Conservation (phyloP, 2,888 invertebrate genomes). For the Gymnosoma rotundatum region DNA sequence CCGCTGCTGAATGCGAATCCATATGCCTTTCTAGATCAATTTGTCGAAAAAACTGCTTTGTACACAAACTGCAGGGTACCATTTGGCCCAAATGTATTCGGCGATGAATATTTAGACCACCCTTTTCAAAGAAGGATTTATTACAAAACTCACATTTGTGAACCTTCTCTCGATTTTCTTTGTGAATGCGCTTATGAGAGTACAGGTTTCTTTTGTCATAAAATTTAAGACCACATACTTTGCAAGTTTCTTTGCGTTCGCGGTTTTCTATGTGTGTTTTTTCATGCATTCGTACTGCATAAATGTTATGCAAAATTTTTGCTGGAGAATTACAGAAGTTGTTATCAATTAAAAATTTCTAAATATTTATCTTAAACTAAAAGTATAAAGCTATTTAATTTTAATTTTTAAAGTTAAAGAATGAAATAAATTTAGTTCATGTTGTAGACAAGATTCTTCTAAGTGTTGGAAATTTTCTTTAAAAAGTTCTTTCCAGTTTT, state of each 20-base stretch:
- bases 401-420: too few relatives aligned
- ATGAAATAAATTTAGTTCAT: too few relatives aligned
- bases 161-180: slow-evolving; percentile 59
- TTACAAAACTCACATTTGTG: slow-evolving; percentile 64
- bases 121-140: slow-evolving; percentile 55
- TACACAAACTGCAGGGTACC: slow-evolving; percentile 56
- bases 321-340: slow-evolving; percentile 25
- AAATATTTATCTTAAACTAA: neutral
- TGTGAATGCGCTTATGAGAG: slow-evolving; percentile 52
- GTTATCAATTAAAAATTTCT: neutral
- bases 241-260: slow-evolving; percentile 50
- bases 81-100: slow-evolving; percentile 63
- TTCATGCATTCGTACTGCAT: slow-evolving; percentile 56
- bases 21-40: slow-evolving; percentile 59
- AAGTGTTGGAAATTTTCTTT: too few relatives aligned
- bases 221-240: slow-evolving; percentile 57
- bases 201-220: slow-evolving; percentile 37
- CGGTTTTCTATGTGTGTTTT: slow-evolving; percentile 57
- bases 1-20: slow-evolving; percentile 49
- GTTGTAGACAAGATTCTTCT: too few relatives aligned
- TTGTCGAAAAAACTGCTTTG: slow-evolving; percentile 57
- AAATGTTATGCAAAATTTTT: slow-evolving; percentile 50
- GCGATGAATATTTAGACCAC: slow-evolving; percentile 54
- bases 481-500: too few relatives aligned
- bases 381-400: too few relatives aligned